Conservation (phyloP, 1,140 invertebrate genomes). For the Geopemphigus sp. region DNA sequence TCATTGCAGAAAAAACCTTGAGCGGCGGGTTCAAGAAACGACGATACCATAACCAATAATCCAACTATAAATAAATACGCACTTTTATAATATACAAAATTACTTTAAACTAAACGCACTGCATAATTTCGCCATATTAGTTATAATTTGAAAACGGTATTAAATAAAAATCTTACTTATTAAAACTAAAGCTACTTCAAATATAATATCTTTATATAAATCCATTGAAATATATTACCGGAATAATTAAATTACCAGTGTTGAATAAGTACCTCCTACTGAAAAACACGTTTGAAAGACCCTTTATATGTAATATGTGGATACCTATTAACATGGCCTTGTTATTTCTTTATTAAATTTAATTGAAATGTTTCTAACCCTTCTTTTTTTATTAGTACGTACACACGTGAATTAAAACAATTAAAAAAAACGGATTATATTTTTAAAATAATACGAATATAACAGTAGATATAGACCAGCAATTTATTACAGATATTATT, state of each 20-base stretch:
- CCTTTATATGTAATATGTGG: neutral
- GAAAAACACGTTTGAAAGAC: neutral
- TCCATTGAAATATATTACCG: neutral
- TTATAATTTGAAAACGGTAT: neutral
- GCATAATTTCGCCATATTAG: neutral
- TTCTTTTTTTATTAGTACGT: neutral
- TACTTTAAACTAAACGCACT: neutral
- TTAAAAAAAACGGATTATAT: neutral
- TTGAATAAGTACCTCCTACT: neutral
- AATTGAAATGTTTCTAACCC: conserved; percentile 19
- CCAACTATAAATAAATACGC: conserved; percentile 56
- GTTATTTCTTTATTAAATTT: conserved; percentile 8
- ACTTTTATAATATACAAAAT: neutral
- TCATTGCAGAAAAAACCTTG: conserved; percentile 69
- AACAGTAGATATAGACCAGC: neutral
- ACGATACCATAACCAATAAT: conserved; percentile 53
- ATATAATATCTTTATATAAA: conserved; percentile 22
- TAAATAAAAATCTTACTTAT: conserved; percentile 19
- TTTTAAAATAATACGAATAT: neutral
- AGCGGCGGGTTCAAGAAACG: conserved; percentile 57
- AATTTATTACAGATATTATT: neutral
- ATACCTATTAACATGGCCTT: conserved; percentile 2
- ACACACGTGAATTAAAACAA: neutral
- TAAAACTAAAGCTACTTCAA: conserved; percentile 14
- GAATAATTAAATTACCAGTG: neutral